These are phyloP conservation scores for Platalea minor DNA, from an alignment of 2,797 vertebrate genomes.

Conservation along the genomic window DNA sequence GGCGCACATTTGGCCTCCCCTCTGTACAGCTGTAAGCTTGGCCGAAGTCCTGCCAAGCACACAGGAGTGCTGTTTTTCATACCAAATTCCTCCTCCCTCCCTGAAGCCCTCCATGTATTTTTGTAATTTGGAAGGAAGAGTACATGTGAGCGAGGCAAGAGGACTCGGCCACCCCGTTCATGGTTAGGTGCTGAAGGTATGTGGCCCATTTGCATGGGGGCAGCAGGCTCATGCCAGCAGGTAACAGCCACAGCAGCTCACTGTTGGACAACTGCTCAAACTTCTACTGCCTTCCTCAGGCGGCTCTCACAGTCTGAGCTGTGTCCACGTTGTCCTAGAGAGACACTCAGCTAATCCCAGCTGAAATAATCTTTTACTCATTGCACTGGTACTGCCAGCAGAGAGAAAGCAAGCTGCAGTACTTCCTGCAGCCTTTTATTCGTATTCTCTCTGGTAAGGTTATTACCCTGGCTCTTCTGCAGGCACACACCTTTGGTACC, in stretches of 20 bases:
- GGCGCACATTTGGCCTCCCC: background rate
- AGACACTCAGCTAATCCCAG: background rate
- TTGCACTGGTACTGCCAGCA: background rate
- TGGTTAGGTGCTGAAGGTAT: rapidly evolving
- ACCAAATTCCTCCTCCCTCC: background rate
- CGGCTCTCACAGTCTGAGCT: background rate
- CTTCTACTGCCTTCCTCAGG: background rate
- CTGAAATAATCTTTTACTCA: background rate
- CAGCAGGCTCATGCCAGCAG: background rate
- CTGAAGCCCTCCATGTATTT: background rate
- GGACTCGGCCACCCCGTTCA: rapidly evolving
- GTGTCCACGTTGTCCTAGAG: background rate
- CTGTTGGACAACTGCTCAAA: background rate
- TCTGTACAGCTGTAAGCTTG: background rate
- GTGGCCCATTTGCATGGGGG: background rate
- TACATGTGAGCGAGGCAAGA: background rate
- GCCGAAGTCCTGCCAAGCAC: background rate
- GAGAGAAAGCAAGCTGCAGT: background rate
- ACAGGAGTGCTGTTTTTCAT: background rate
- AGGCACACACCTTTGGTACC: background rate
- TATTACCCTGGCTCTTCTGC: background rate
- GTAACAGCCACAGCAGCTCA: background rate
- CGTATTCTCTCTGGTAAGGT: background rate
- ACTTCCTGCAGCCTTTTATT: background rate
- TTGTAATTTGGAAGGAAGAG: background rate